Evolutionary conservation across 2,797 vertebrate species (phyloP), one percentile per base, ranked within the genome.

Genomic region (Myripristis murdjan): DNA sequence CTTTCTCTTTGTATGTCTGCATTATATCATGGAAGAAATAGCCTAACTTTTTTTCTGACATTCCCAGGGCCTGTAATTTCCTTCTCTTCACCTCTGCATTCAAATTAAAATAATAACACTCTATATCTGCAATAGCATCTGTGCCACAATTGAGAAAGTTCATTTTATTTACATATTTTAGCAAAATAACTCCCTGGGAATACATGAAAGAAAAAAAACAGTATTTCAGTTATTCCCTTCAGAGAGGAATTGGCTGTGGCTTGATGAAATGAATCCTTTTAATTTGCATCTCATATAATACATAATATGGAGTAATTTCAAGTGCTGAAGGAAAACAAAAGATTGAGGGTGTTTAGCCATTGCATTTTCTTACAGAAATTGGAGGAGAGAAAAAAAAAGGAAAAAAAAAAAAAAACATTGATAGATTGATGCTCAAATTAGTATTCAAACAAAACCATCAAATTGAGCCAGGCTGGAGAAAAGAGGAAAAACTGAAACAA

Each of bases 241-340:
- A 76, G 70, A 81, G 56, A 14, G 12, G 41, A 84, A 79, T 52
- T 84, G 56, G 77, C 74, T 65, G 51, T 63, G 69, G 79, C 77
- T 83, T 91, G 87, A 92, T 91, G 79, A 89, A 90, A 92, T 89
- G 57, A 79, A 85, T 87, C 80, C 60, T 77, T 90, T 92, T 89
- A 68, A 93, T 92, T 90, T 90, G 79, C 86, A 90, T 90, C 87
- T 88, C 87, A 87, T 83, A 87, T 78, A 73, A 89, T 87, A 81
- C 64, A 81, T 87, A 86, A 90, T 83, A 87, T 82, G 60, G 77
- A 84, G 73, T 87, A 54, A 88, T 90, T 85, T 79, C 61, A 84
- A 82, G 51, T 73, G 77, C 72, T 76, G 53, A 56, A 64, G 43
- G 82, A 84, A 81, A 85, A 78, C 67, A 64, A 73, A 90, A 82